Evolutionary conservation across 2,888 invertebrate species (phyloP), one percentile per base, ranked within the genome.

Genomic region (Nephrotoma flavescens): DNA sequence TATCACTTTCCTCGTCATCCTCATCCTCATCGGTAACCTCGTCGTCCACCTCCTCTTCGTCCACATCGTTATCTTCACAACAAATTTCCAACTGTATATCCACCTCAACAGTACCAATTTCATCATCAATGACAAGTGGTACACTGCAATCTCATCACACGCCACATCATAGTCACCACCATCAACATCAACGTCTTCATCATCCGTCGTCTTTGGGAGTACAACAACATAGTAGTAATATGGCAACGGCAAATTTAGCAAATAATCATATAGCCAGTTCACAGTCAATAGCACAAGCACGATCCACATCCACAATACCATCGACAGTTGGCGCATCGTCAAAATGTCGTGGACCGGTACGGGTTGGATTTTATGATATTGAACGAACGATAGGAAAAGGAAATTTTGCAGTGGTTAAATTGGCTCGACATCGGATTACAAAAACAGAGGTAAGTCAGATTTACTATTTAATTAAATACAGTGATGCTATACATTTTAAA

Each of bases 381-480:
- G 98, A 98, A 92, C 95, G 96, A 90, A 99, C 99, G 90, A 98
- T 99, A 90, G 99, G 99, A 90, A 98, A 98, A 92, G 99, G 99
- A 87, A 99, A 99, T 93, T 99, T 99, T 94, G 99, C 99, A 89
- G 98, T 99, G 89, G 99, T 99, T 89, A 99, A 99, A 93, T 93
- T 99, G 91, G 99, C 99, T 89, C 95, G 97, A 91, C 99, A 99
- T 94, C 96, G 97, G 92, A 97, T 99, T 91, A 99, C 99, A 89
- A 99, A 98, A 94, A 98, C 98, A 91, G 98, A 99, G 97, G 99
- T 98, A 93, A 93, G 94, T 41, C 31, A 31, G 31, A 31, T 31
- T 31, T 31, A 31, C 31, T 31, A 2, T 31, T 71, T 31, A 31
- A 31, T 3, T 31, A 31, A 31, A 31, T 31, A 31, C 31, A 31